Conservation (phyloP, 2,113 vertebrate species). For the Gallinago jamesoni region DNA sequence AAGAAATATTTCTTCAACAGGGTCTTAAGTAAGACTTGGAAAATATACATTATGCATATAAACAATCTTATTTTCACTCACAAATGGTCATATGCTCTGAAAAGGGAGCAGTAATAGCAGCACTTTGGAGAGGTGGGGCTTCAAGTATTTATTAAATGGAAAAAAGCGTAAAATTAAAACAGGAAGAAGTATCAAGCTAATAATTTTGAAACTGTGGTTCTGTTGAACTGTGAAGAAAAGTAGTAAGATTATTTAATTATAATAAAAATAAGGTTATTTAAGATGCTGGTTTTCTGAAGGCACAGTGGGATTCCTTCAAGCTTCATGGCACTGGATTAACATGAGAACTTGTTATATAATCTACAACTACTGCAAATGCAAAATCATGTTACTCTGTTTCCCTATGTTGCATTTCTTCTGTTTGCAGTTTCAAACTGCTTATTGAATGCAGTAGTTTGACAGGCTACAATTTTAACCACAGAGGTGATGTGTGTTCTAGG, state of each 20-base stretch:
- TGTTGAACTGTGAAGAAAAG: not conserved
- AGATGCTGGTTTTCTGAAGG: not conserved
- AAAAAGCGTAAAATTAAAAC: not conserved
- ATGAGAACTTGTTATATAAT: not conserved
- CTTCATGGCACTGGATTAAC: not conserved
- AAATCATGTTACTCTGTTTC: not conserved
- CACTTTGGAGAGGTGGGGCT: not conserved
- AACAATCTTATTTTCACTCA: not conserved
- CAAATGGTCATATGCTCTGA: not conserved
- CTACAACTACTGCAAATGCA: not conserved
- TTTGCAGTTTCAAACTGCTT: not conserved
- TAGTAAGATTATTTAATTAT: not conserved
- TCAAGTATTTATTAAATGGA: not conserved
- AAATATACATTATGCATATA: not conserved
- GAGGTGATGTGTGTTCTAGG: not conserved
- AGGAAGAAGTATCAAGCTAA: not conserved
- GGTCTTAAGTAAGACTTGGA: not conserved
- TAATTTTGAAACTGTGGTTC: not conserved
- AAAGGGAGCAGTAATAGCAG: not conserved
- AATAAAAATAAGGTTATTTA: not conserved
- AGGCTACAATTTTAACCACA: not conserved
- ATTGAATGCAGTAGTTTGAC: not conserved
- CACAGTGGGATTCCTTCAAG: not conserved
- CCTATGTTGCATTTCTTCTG: not conserved
- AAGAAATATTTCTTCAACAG: not conserved